Conservation (phyloP, 2,888 invertebrate genomes). For the Auanema freiburgensis region DNA sequence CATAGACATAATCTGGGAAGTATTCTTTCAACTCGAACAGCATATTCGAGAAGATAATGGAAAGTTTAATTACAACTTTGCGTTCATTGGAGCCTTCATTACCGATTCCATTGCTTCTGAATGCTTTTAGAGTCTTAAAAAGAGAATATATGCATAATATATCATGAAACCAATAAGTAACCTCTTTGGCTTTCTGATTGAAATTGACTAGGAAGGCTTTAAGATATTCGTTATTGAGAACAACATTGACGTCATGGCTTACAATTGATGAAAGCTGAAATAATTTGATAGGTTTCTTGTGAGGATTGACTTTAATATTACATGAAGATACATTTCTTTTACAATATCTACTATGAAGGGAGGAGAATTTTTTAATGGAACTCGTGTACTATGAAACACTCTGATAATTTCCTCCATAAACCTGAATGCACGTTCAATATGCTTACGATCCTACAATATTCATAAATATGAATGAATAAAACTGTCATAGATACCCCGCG, state of each 20-base stretch:
- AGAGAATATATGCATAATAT: conserved; percentile 1
- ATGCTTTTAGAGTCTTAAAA: conserved; percentile 79
- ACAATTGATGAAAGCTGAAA: neutral
- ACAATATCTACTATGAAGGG: conserved; percentile 98
- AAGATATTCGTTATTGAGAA: neutral
- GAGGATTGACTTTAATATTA: no score
- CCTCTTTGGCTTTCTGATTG: neutral
- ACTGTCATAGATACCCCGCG: no score
- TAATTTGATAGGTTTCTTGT: neutral
- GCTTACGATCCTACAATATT: no score
- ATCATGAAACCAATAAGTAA: neutral
- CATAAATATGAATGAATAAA: no score
- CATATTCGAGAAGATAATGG: conserved; percentile 99
- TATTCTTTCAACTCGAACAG: conserved; percentile 96
- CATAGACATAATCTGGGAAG: conserved; percentile 73
- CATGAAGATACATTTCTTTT: conserved; percentile 96
- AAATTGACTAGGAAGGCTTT: neutral
- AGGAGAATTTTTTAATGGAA: conserved; percentile 94
- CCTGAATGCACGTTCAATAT: conserved; percentile 32
- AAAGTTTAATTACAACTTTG: conserved; percentile 92
- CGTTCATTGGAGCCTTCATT: conserved; percentile 92
- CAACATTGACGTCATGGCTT: neutral
- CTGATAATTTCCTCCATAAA: conserved; percentile 77
- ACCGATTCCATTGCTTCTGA: conserved; percentile 80
- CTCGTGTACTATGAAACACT: conserved; percentile 88